phyloP scores from a whole-genome alignment of 1,140 invertebrate species.

The Pararge aegeria region DNA sequence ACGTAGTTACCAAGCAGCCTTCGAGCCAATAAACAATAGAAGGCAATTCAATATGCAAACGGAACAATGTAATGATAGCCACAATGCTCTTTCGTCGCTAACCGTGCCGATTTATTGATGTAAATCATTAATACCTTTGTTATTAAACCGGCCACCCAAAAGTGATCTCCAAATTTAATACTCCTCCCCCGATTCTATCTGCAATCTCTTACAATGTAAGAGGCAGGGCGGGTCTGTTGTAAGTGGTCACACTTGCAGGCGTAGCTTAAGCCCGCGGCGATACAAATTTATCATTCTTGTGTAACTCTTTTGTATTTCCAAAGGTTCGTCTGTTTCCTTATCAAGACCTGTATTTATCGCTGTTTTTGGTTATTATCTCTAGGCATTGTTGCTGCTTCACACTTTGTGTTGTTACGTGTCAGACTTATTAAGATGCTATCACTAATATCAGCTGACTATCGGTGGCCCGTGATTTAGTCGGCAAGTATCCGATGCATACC shows the following conservation, averaged over 20 bases:
- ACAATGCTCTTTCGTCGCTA: conserved; percentile 74
- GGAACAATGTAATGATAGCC: conserved; percentile 66
- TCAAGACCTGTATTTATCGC: conserved; percentile 14
- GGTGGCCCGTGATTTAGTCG: no score
- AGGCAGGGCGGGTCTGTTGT: conserved; percentile 37
- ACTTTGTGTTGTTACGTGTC: background rate
- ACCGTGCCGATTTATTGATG: conserved; percentile 73
- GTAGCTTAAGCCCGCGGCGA: conserved; percentile 55
- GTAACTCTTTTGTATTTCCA: conserved; percentile 50
- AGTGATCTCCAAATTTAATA: conserved; percentile 40
- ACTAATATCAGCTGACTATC: background rate
- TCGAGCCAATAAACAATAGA: conserved; percentile 62
- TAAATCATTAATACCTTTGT: conserved; percentile 67
- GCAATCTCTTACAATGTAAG: conserved; percentile 11
- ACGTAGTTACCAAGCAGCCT: conserved; percentile 41
- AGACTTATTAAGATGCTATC: background rate
- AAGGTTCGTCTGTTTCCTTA: conserved; percentile 39
- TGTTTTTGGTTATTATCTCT: conserved; percentile 15
- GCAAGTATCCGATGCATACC: no score
- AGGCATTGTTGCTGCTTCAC: conserved; percentile 17
- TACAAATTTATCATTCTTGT: conserved; percentile 69
- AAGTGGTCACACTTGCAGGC: conserved; percentile 39
- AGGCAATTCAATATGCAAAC: conserved; percentile 75
- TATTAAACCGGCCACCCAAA: conserved; percentile 51
- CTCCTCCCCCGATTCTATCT: conserved; percentile 18